phyloP scores from a whole-genome alignment of 2,113 vertebrate species.

The Tenrec ecaudatus region DNA sequence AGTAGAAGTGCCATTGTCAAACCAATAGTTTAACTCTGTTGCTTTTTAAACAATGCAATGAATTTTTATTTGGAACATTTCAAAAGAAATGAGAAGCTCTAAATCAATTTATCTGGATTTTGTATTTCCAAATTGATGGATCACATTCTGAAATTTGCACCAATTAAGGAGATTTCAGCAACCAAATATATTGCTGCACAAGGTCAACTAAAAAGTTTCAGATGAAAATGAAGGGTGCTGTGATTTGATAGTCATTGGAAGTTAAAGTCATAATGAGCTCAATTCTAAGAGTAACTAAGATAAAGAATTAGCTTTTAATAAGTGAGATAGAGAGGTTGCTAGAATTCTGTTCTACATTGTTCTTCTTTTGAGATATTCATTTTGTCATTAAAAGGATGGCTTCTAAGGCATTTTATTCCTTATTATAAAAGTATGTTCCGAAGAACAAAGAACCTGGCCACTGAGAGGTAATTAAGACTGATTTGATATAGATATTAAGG shows the following conservation, averaged over 20 bases:
- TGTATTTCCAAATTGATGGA: not conserved
- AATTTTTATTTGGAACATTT: not conserved
- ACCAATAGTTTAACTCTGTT: conserved; percentile 2
- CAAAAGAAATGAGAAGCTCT: not conserved
- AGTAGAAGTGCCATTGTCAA: not conserved
- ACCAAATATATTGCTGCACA: not conserved
- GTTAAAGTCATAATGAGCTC: not conserved
- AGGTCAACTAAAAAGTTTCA: not conserved
- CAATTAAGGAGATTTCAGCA: not conserved
- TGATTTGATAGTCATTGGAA: not conserved
- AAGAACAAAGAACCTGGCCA: not conserved
- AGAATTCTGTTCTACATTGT: not conserved
- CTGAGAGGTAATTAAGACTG: not conserved
- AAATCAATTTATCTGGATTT: conserved; percentile 28
- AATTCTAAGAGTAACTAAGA: not conserved
- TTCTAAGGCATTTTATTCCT: not conserved
- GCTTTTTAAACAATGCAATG: not conserved
- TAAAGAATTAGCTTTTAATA: not conserved
- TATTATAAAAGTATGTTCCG: not conserved
- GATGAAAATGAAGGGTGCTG: not conserved
- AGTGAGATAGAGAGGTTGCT: not conserved
- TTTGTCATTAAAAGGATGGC: not conserved
- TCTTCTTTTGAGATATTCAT: not conserved
- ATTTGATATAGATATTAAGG: not conserved
- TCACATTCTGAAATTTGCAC: not conserved